Percentiles rank a stretch among this genome's conserved stretches.
These are phyloP conservation scores for Drosophila nannoptera DNA, from an alignment of 1,140 invertebrate genomes.

Conservation along the genomic window DNA sequence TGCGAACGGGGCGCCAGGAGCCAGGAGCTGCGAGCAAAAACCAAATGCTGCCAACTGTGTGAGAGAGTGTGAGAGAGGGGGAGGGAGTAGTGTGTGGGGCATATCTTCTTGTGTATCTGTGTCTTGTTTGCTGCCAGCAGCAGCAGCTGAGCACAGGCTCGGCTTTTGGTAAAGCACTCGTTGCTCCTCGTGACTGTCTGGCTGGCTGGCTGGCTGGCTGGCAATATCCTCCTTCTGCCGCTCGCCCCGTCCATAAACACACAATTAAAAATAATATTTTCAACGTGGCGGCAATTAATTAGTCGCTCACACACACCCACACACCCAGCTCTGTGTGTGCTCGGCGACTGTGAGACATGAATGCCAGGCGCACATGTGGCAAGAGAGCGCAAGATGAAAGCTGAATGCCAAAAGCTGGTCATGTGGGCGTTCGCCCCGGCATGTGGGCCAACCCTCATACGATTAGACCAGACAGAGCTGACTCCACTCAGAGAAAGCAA, in stretches of 20 bases:
- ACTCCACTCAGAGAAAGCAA: not conserved
- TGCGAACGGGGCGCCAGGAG: conserved; percentile 16
- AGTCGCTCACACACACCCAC: conserved; percentile 42
- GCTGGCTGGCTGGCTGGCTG: conserved; percentile 3
- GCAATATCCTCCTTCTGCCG: conserved; percentile 1
- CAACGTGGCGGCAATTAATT: conserved; percentile 77
- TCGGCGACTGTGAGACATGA: not conserved
- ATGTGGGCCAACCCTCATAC: conserved; percentile 8
- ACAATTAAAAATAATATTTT: conserved; percentile 79
- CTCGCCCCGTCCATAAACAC: conserved; percentile 61
- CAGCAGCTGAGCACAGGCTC: conserved; percentile 35
- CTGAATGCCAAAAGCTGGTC: conserved; percentile 2
- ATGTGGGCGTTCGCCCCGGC: not conserved
- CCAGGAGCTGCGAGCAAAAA: conserved; percentile 19
- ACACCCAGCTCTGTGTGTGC: not conserved
- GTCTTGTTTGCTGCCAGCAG: conserved; percentile 43
- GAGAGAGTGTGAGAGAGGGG: not conserved
- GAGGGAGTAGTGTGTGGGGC: not conserved
- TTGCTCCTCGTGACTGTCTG: not conserved
- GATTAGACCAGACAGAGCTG: conserved; percentile 34
- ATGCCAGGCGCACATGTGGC: conserved; percentile 16
- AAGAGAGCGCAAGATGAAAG: conserved; percentile 11
- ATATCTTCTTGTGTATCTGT: conserved; percentile 30
- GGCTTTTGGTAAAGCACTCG: conserved; percentile 33
- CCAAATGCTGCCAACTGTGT: conserved; percentile 33